Conservation (phyloP, 2,113 vertebrate species). For the Cygnus buccinator region DNA sequence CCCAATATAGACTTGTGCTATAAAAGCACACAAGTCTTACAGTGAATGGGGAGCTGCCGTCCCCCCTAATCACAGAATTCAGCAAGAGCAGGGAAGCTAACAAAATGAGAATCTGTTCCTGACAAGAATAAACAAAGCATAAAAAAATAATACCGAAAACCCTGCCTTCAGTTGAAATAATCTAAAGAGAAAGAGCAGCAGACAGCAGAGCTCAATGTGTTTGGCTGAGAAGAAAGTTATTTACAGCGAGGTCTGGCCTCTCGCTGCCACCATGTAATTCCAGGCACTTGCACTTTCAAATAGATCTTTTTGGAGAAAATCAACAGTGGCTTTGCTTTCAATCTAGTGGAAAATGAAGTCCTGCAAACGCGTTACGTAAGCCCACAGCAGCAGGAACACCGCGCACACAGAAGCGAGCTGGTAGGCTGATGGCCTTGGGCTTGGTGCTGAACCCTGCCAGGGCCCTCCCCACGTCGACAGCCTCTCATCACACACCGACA, state of each 20-base stretch:
- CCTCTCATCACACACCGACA: background rate
- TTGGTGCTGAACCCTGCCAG: background rate
- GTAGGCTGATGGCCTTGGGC: background rate
- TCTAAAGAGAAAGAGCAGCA: constrained; percentile 14
- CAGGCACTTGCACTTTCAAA: constrained; percentile 82
- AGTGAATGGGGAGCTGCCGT: background rate
- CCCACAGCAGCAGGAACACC: background rate
- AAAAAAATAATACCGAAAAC: background rate
- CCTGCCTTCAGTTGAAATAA: background rate
- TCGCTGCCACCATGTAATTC: constrained; percentile 77
- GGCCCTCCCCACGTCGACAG: background rate
- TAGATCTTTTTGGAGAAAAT: constrained; percentile 77
- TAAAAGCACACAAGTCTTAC: constrained; percentile 7
- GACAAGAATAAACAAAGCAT: constrained; percentile 15
- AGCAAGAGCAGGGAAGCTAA: background rate
- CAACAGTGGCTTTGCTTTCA: constrained; percentile 77
- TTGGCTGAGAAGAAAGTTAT: constrained; percentile 73
- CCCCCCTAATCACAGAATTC: background rate
- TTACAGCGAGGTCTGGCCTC: constrained; percentile 78
- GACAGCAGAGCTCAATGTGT: background rate
- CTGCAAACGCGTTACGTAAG: constrained; percentile 68
- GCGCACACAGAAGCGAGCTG: background rate
- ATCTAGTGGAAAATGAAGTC: constrained; percentile 81
- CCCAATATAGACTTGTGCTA: background rate
- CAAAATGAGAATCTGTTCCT: constrained; percentile 1